Evolutionary conservation across 2,888 invertebrate genomes (phyloP).

Genomic region (Drosophila anceps): DNA sequence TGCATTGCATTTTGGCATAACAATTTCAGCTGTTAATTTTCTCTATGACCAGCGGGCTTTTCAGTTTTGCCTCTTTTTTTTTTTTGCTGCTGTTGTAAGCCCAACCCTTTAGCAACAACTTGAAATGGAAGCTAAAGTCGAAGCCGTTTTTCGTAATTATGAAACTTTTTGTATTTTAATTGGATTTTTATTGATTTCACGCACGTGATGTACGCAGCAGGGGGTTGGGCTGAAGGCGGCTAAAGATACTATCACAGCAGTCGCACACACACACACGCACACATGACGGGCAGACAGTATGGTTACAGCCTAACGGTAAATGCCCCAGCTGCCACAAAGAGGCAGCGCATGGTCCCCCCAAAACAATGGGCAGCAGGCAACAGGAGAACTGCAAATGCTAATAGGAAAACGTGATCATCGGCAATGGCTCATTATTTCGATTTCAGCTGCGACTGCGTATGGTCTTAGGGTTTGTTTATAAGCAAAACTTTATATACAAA

Average conservation of each 20-base stretch:
- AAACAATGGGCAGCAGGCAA: constrained; percentile 59
- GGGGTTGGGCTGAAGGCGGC: neutral
- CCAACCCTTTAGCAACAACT: constrained; percentile 6
- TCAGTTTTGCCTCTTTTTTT: constrained; percentile 47
- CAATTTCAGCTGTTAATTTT: constrained; percentile 62
- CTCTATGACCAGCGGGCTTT: constrained; percentile 57
- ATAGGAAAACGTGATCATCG: constrained; percentile 73
- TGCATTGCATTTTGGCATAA: constrained; percentile 55
- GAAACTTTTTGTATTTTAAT: constrained; percentile 77
- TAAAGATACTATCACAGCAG: constrained; percentile 26
- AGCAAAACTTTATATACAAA: constrained; percentile 1
- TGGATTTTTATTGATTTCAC: constrained; percentile 78
- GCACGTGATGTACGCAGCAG: constrained; percentile 66
- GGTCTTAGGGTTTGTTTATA: constrained; percentile 23
- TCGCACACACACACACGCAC: neutral
- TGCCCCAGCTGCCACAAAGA: constrained; percentile 33
- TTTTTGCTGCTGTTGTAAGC: neutral
- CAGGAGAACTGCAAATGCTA: constrained; percentile 61
- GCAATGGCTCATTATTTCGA: constrained; percentile 71
- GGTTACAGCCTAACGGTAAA: constrained; percentile 53
- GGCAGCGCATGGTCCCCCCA: constrained; percentile 27
- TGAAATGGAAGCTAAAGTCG: constrained; percentile 12
- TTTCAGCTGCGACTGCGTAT: constrained; percentile 55
- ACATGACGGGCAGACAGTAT: constrained; percentile 4
- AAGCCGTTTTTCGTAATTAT: constrained; percentile 64